Evolutionary conservation across 2,113 vertebrate species (phyloP), one percentile per base, ranked within the genome.

Genomic region (Neotoma lepida): DNA sequence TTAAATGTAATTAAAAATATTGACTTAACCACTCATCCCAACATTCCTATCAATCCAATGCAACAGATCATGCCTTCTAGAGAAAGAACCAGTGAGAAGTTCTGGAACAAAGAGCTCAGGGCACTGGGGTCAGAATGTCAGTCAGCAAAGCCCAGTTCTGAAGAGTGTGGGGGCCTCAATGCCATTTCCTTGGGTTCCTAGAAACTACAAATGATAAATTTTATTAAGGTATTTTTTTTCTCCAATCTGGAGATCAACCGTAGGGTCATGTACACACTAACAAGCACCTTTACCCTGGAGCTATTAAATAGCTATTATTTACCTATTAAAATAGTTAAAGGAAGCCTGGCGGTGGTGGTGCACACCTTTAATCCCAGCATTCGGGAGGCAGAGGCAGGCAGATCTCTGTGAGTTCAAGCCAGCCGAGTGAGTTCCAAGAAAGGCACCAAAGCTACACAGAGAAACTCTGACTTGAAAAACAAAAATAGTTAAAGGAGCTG

Each of bases 1-100:
- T 61, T 41, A 96, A 89, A 89, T 15, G 30, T 41, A 94, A 89
- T 92, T 94, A 91, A 20, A 86, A 95, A 82, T 87, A 86, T 35
- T 82, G 90, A 93, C 61, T 63, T 14, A 97, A 39, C 39, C 26
- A 93, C 13, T 84, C 22, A 91, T 58, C 61, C 39, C 56, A 41
- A 90, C 89, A 46, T 39, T 95, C 46, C 54, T 39, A 56, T 87
- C 82, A 85, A 56, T 28, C 44, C 30, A 84, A 71, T 9, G n/a
- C 8, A 86, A 87, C 81, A 73, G 26, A 74, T 28, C 17, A 10
- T 17, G 12, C 61, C 46, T 88, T 93, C 71, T 84, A 44, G 92
- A 63, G 33, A 76, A 68, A 94, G 41, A 0, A 33, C 5, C n/a
- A 73, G 4, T 44, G 6, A 3, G 1, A 4, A 87, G 91, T 22